Conservation (phyloP, 2,113 vertebrate genomes). For the Pteruthius melanotis region DNA sequence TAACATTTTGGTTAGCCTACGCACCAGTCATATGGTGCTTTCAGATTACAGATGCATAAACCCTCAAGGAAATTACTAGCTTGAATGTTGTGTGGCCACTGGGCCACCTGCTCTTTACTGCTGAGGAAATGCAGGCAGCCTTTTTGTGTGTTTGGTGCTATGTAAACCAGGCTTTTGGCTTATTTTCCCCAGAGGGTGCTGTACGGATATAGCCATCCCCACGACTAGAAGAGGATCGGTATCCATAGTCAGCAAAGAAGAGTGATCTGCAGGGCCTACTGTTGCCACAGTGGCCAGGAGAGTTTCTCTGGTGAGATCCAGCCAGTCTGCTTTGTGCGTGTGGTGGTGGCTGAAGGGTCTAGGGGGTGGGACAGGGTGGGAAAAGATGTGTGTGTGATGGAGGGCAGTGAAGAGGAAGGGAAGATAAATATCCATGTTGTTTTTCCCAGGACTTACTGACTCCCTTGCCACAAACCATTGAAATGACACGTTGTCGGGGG, state of each 20-base stretch:
- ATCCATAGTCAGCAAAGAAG: rapidly evolving
- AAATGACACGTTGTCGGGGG: no score
- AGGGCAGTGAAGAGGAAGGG: background rate
- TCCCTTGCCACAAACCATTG: background rate
- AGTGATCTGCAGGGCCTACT: background rate
- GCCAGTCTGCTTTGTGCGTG: background rate
- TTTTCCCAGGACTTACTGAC: background rate
- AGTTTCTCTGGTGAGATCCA: background rate
- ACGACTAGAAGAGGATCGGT: background rate
- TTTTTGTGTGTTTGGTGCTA: background rate
- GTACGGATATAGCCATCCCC: rapidly evolving
- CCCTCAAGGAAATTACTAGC: background rate
- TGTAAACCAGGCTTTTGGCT: background rate
- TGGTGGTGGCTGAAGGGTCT: background rate
- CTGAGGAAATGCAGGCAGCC: background rate
- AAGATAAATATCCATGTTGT: background rate
- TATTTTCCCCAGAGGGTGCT: background rate
- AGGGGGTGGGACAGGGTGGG: background rate
- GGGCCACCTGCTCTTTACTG: background rate
- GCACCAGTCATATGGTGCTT: rapidly evolving
- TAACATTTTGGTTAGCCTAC: background rate
- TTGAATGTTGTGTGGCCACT: background rate
- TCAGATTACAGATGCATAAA: background rate
- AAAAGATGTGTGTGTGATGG: background rate
- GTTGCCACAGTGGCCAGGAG: rapidly evolving